A percentile compares a stretch with the other conserved stretches of the same genome.
phyloP scores from a whole-genome alignment of 2,113 vertebrate species.

The Semicossyphus pulcher region DNA sequence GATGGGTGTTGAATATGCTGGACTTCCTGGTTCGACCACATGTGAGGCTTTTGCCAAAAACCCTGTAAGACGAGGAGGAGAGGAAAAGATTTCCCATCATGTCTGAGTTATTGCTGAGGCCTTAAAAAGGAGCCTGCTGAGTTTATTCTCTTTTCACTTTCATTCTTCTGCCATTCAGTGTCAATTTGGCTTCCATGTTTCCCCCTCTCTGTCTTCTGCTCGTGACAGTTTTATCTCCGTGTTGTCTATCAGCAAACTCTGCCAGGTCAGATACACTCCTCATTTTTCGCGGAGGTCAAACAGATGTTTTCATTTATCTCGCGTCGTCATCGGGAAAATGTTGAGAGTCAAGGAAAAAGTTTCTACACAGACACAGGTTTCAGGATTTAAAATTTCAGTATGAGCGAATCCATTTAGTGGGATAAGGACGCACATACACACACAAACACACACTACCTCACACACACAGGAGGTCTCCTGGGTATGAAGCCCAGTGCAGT shows the following conservation, averaged over 20 bases:
- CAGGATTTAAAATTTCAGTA: background rate
- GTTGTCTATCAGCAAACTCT: slow-evolving; percentile 33
- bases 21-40: slow-evolving; percentile 7
- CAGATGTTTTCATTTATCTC: slow-evolving; percentile 27
- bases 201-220: slow-evolving; percentile 17
- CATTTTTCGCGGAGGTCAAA: background rate
- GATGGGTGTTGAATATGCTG: background rate
- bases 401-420: too few species aligned
- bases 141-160: slow-evolving; percentile 5
- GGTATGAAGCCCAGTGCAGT: slow-evolving; percentile 19
- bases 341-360: slow-evolving; percentile 1
- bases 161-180: slow-evolving; percentile 11
- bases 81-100: slow-evolving; percentile 38
- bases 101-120: slow-evolving; percentile 60
- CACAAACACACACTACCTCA: background rate
- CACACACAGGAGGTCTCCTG: slow-evolving; percentile 17
- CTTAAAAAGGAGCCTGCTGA: slow-evolving; percentile 15
- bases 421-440: background rate
- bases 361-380: background rate
- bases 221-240: slow-evolving; percentile 55
- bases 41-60: slow-evolving; percentile 18
- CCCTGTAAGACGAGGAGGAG: background rate
- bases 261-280: slow-evolving; percentile 18
- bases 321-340: slow-evolving; percentile 7
- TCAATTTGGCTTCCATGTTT: slow-evolving; percentile 23